phyloP scores from a whole-genome alignment of 2,113 vertebrate genomes.

The Ovis aries region ARS-UI_Ramb_v3.0 NC_056059.1:72703501-72704000 shows the following conservation, averaged over 20 bases:
- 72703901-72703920: not conserved
- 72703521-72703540: not conserved
- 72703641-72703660: not conserved
- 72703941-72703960: conserved; percentile 11
- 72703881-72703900: not conserved
- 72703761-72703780: not conserved
- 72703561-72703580: not conserved
- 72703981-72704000: not conserved
- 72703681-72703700: not conserved
- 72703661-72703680: not conserved
- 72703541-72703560: not conserved
- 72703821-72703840: not conserved
- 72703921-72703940: not conserved
- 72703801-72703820: not conserved
- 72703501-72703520: not conserved
- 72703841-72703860: not conserved
- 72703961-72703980: conserved; percentile 40
- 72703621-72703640: not conserved
- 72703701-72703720: not conserved
- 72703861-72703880: not conserved
- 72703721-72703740: not conserved
- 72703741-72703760: not conserved
- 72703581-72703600: not conserved
- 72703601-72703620: not conserved
- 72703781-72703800: not conserved